These are phyloP conservation scores for Cherax destructor DNA, from an alignment of 1,140 invertebrate species.

Conservation along the genomic window DNA sequence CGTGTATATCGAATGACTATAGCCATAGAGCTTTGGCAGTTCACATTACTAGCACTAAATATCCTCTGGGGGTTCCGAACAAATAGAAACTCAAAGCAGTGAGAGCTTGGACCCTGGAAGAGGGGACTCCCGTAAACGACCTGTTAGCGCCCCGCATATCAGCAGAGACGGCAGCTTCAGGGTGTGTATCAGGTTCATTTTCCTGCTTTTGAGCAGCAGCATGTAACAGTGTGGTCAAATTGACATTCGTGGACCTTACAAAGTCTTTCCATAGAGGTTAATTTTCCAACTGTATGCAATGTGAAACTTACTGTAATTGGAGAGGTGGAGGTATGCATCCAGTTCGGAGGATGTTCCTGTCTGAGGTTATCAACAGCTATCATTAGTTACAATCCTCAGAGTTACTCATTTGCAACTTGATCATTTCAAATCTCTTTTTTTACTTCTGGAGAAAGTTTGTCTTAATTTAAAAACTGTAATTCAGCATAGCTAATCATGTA, in stretches of 20 bases:
- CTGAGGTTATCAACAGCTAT: neutral
- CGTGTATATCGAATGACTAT: conserved; percentile 44
- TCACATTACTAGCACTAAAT: conserved; percentile 50
- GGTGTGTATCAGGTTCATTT: conserved; percentile 21
- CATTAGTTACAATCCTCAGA: neutral
- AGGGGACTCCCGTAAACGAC: conserved; percentile 12
- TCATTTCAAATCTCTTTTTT: neutral
- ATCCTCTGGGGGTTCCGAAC: conserved; percentile 6
- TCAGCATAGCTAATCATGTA: neutral
- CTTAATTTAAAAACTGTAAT: neutral
- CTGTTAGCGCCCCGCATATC: conserved; percentile 53
- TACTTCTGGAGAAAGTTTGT: neutral
- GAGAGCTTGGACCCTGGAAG: conserved; percentile 18
- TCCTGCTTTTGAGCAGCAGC: conserved; percentile 23
- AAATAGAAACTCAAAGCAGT: conserved; percentile 27
- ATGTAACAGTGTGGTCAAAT: conserved; percentile 29
- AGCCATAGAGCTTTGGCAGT: conserved; percentile 40
- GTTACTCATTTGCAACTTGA: neutral
- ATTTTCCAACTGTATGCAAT: conserved; percentile 59
- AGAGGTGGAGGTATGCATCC: conserved; percentile 16
- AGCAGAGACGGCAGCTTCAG: conserved; percentile 52
- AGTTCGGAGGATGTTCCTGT: neutral
- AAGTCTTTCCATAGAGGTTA: conserved; percentile 60
- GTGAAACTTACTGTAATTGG: conserved; percentile 29
- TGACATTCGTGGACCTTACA: conserved; percentile 53